These are phyloP conservation scores for Bembecia ichneumoniformis DNA, from an alignment of 2,888 invertebrate genomes.

Conservation along the genomic window DNA sequence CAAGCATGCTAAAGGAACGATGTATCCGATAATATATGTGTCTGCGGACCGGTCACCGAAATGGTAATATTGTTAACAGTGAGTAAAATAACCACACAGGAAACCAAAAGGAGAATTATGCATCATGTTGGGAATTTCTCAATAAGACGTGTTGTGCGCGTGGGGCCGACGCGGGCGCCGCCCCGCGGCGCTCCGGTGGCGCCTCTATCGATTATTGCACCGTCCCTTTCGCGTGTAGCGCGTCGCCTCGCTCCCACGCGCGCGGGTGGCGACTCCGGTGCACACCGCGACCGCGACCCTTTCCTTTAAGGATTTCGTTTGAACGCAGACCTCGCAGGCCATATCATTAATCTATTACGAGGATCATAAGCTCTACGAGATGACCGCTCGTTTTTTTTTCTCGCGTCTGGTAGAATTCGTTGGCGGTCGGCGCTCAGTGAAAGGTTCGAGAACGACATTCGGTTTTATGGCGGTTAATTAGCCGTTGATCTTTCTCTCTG, in stretches of 20 bases:
- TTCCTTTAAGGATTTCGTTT: constrained; percentile 30
- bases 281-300: constrained; percentile 17
- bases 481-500: constrained; percentile 53
- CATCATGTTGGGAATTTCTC: constrained; percentile 69
- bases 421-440: constrained; percentile 47
- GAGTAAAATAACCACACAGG: constrained; percentile 58
- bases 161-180: constrained; percentile 63
- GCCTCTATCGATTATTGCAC: constrained; percentile 49
- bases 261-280: constrained; percentile 45
- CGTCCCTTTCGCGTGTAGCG: constrained; percentile 24
- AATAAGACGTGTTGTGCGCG: constrained; percentile 61
- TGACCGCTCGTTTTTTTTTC: constrained; percentile 47
- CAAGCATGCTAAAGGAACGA: constrained; percentile 25
- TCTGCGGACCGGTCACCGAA: constrained; percentile 55
- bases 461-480: constrained; percentile 68
- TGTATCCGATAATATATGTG: constrained; percentile 54
- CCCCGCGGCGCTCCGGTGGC: constrained; percentile 57
- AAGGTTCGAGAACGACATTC: constrained; percentile 52
- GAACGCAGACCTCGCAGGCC: constrained; percentile 54
- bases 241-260: constrained; percentile 31
- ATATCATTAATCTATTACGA: constrained; percentile 70
- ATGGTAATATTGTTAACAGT: constrained; percentile 70
- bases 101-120: constrained; percentile 64
- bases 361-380: constrained; percentile 44
- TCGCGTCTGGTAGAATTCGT: constrained; percentile 37